Base-by-base conservation (phyloP, 2,113 vertebrate species). In the Cercopithecus mona region DNA sequence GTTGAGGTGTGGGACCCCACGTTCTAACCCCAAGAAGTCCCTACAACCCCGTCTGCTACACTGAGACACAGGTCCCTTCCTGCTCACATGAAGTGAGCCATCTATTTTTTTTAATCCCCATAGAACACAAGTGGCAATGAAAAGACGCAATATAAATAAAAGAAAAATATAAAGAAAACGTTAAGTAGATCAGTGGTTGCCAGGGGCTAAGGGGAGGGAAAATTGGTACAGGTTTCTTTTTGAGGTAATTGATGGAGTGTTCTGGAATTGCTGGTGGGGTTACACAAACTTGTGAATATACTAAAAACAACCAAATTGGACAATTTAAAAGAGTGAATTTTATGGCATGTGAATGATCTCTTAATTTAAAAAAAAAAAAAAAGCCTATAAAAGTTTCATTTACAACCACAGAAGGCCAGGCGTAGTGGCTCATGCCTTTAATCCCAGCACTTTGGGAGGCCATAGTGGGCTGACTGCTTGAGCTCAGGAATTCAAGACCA, bases 1-100 rank as follows among this genome's bases (percentile, higher is more conserved):
- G 64, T 14, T 43, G 66, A n/a, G 43, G 59, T 8, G 1, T 7
- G 17, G 16, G n/a, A 17, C n/a, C 30, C n/a, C 0, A 5, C 2
- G 22, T 52, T 25, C 12, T 6, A 35, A 43, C n/a, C 48, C 32
- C 61, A 35, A 48, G n/a, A 45, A 11, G n/a, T n/a, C 30, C 72
- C 59, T 59, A 27, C 1, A 5, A 30, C 20, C 52, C n/a, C 1
- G 2, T 35, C 38, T 57, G 87, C 88, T 45, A 18, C 25, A 2
- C 50, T 1, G 13, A 78, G 59, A n/a, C 20, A 5, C 72, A 32
- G 0, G 3, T 55, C 27, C 14, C 30, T 23, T 78, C 70, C 45
- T 22, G 27, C 7, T 90, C 2, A 55, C 32, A 17, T 23, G 57
- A 9, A 40, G n/a, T 64, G 43, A 94, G 68, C 43, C 20, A 4